Percentiles rank a stretch among this genome's conserved stretches.
Evolutionary conservation across 2,113 vertebrate genomes (phyloP).

Genomic region (Cynopterus brachyotis): DNA sequence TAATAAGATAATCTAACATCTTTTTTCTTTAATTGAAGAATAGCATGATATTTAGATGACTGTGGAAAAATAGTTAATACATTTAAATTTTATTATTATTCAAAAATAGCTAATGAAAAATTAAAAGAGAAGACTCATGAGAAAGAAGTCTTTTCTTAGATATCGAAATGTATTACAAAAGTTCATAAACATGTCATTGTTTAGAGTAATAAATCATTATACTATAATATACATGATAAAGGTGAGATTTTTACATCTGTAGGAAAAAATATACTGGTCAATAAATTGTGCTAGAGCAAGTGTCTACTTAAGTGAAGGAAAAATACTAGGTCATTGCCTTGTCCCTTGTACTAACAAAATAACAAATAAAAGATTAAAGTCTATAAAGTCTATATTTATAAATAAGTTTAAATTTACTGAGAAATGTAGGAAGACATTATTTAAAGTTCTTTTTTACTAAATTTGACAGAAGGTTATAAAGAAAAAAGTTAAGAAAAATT

Average conservation of each 20-base stretch:
- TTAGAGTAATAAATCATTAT: not conserved
- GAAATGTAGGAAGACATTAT: not conserved
- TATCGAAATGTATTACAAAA: not conserved
- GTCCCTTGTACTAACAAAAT: not conserved
- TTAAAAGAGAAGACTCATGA: not conserved
- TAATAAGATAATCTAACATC: not conserved
- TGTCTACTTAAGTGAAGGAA: not conserved
- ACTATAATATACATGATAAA: not conserved
- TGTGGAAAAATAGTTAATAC: not conserved
- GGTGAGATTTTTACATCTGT: not conserved
- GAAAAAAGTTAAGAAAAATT: not conserved
- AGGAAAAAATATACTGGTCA: not conserved
- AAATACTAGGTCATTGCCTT: not conserved
- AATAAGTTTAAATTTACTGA: conserved; percentile 28
- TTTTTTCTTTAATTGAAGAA: not conserved
- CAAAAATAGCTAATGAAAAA: not conserved
- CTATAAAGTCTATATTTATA: not conserved
- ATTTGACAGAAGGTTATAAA: not conserved
- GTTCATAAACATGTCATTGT: not conserved
- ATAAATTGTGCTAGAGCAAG: not conserved
- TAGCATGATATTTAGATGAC: not conserved
- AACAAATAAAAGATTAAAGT: not conserved
- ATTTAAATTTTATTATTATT: conserved; percentile 13
- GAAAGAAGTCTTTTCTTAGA: not conserved
- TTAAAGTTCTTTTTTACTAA: not conserved